Base-by-base conservation (phyloP, 2,888 invertebrate species). In the Drosophila subsilvestris region DNA sequence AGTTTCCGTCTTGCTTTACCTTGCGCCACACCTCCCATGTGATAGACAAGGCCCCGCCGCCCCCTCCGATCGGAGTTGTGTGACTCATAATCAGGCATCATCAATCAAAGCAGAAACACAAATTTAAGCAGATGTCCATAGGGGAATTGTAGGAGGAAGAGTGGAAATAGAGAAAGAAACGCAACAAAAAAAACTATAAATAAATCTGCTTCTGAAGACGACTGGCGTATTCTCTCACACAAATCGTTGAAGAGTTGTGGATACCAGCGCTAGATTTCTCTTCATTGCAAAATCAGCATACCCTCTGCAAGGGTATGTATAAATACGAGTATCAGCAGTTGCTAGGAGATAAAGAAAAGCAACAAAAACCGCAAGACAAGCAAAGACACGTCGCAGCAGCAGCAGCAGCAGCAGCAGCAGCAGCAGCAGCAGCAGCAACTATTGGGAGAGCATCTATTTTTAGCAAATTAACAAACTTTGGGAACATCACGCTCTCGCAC, bases 11-110 rank as follows among this genome's bases (percentile, higher is more conserved):
- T 49, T 48, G 47, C 47, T 42, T 42, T 14, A 61, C 22, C 27
- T 27, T 27, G 6, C 27, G 27, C 8, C 9, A 9, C 32, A 32
- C 12, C 12, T 12, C 6, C 37, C 6, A 37, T 6, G 37, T 14
- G 37, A 37, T 37, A 37, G 37, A 14, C 37, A 14, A 14, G 37
- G 37, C 37, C 14, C 37, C 37, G 14, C 14, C 29, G 20, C 14
- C 37, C 37, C 53, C 53, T 22, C 2, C n/a, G 22, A 53, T 37
- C 37, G 42, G 72, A 72, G 72, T 69, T 60, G 65, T 62, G 80
- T 87, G 81, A 82, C 67, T 82, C 83, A 82, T 87, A 87, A 82
- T 75, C 88, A 48, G 60, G 63, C 61, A 61, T 70, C 86, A 87
- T 82, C 78, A 82, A 82, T 82, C 88, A 74, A 71, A 61, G 55